Base-by-base conservation (phyloP, 2,113 vertebrate species). In the Chamaea fasciata region DNA sequence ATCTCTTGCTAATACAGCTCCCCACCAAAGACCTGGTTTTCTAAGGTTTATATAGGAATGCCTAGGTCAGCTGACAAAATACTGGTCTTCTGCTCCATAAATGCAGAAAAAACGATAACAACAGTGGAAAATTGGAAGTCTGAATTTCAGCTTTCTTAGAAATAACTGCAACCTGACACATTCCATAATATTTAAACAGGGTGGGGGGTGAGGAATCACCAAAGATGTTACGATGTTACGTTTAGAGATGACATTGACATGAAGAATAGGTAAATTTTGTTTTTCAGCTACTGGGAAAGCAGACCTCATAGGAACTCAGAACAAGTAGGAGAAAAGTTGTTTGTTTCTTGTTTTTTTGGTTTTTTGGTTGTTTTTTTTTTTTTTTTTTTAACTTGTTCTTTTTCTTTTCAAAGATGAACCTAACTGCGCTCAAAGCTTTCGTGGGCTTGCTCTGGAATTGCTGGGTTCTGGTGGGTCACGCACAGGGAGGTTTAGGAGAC, bases 381-480 rank as follows among this genome's bases (percentile, higher is more conserved):
- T 67, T 95, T 91, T 57, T 91, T 96, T 96, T 97, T 87, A 74
- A 59, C 77, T 90, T 95, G 55, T 71, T 92, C 89, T 96, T 97
- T 96, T 97, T 93, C 71, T 97, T 97, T 97, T 96, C 95, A 97
- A 98, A 98, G 95, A 99, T 99, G 98, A 98, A 98, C 98, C 97
- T 98, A 97, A 97, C 97, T 95, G 95, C 82, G 21, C 97, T 98
- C 97, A 97, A 98, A 89, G 97, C 98, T 92, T 95, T 98, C 20
- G 91, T 99, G 89, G 99, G 98, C 97, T 98, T 99, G 65, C 96
- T 99, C 86, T 99, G 99, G 98, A 99, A 98, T 98, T 98, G 97
- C 96, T 97, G 99, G 97, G 98, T 98, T 90, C 98, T 99, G 91
- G 97, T 98, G 93, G 98, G 98, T 94, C 98, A 98, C 87, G 98